A percentile compares a stretch with the other conserved stretches of the same genome.
These are phyloP conservation scores for Eulacestoma nigropectus DNA, from an alignment of 2,113 vertebrate genomes.

Conservation along the genomic window DNA sequence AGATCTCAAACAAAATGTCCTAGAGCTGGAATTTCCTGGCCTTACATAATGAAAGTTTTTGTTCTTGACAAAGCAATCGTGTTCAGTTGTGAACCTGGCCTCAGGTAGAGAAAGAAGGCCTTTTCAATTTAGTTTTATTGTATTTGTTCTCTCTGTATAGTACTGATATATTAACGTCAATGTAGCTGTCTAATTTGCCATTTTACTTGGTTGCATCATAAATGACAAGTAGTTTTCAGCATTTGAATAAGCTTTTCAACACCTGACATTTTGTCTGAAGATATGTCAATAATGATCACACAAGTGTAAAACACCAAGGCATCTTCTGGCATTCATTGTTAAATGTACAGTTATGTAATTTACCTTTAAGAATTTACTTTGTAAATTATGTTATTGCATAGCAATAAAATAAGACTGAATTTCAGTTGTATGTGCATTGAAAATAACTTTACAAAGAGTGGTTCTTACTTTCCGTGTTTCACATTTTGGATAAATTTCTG, in stretches of 20 bases:
- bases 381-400: neutral
- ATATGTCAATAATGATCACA: neutral
- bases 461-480: neutral
- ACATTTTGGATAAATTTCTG: neutral
- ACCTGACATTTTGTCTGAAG: neutral
- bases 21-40: neutral
- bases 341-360: neutral
- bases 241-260: neutral
- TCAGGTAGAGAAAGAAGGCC: neutral
- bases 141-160: neutral
- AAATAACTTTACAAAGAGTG: neutral
- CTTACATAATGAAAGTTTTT: neutral
- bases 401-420: neutral
- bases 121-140: neutral
- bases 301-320: neutral
- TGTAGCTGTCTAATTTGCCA: neutral
- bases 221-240: neutral
- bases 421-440: neutral
- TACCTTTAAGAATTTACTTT: neutral
- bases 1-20: neutral
- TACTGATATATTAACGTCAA: neutral
- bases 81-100: neutral
- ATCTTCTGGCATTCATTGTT: neutral
- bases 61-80: neutral
- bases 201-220: neutral